Evolutionary conservation across 2,113 vertebrate species (phyloP).

Genomic region (Hippocampus abdominalis): DNA sequence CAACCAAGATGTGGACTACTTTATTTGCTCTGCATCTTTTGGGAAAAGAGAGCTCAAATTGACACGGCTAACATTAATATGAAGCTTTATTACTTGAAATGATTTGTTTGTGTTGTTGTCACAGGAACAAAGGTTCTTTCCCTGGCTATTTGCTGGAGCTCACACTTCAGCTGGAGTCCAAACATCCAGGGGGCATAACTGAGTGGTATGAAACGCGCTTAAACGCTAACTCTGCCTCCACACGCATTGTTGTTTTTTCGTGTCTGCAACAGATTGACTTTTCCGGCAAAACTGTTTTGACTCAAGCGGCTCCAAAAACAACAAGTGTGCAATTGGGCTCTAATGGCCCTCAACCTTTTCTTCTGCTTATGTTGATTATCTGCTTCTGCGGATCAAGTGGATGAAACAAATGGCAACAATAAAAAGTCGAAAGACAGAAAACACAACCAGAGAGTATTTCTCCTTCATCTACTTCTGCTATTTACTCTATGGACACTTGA

Average conservation of each 20-base stretch:
- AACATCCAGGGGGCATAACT: neutral
- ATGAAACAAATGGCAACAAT: neutral
- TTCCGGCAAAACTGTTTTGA: constrained; percentile 23
- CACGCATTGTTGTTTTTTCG: neutral
- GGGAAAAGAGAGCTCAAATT: neutral
- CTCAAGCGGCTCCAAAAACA: constrained; percentile 14
- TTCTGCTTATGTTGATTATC: constrained; percentile 56
- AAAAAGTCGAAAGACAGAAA: neutral
- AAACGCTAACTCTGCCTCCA: neutral
- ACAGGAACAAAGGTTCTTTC: neutral
- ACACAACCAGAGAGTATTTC: neutral
- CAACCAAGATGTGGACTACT: neutral
- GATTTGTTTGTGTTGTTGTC: neutral
- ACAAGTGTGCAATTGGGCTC: constrained; percentile 40
- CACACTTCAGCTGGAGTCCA: neutral
- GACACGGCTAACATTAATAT: neutral
- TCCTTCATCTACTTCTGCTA: neutral
- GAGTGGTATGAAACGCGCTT: neutral
- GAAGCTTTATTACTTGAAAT: neutral
- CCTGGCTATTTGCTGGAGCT: neutral
- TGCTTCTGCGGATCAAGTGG: neutral
- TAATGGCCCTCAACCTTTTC: constrained; percentile 53
- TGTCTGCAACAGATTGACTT: constrained; percentile 16
- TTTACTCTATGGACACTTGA: neutral
- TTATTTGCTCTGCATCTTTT: neutral